phyloP scores from a whole-genome alignment of 2,888 invertebrate genomes.

The Caradrina kadenii region DNA sequence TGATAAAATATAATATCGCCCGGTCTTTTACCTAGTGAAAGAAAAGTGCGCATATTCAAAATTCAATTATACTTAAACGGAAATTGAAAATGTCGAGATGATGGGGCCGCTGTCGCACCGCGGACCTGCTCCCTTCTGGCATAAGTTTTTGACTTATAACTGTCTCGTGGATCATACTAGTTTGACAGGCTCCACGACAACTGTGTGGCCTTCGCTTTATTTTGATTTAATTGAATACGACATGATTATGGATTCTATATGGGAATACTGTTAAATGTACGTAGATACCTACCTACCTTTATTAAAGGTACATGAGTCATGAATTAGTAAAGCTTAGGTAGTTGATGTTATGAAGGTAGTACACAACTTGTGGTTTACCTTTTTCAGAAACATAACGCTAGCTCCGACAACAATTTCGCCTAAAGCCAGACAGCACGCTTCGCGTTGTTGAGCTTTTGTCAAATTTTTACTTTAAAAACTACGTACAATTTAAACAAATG shows the following conservation, averaged over 20 bases:
- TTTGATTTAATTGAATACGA: conserved; percentile 32
- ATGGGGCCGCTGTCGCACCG: conserved; percentile 67
- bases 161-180: conserved; percentile 38
- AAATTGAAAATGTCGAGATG: conserved; percentile 83
- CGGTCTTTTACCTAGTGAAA: conserved; percentile 39
- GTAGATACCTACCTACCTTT: no score
- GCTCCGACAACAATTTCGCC: conserved; percentile 29
- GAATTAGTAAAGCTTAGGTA: not conserved
- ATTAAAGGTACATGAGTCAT: not conserved
- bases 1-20: conserved; percentile 41
- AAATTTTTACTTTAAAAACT: conserved; percentile 22
- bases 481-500: conserved; percentile 25
- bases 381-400: conserved; percentile 35
- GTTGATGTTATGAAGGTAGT: not conserved
- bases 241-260: not conserved
- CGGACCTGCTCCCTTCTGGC: conserved; percentile 61
- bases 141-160: conserved; percentile 51
- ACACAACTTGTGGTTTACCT: conserved; percentile 7
- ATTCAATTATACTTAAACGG: conserved; percentile 84
- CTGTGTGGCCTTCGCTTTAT: conserved; percentile 32
- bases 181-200: conserved; percentile 37
- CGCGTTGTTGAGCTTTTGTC: conserved; percentile 18
- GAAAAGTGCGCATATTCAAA: conserved; percentile 70
- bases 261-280: not conserved
- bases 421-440: conserved; percentile 32